Evolutionary conservation across 2,113 vertebrate genomes (phyloP).

Genomic region (Oplegnathus fasciatus): DNA sequence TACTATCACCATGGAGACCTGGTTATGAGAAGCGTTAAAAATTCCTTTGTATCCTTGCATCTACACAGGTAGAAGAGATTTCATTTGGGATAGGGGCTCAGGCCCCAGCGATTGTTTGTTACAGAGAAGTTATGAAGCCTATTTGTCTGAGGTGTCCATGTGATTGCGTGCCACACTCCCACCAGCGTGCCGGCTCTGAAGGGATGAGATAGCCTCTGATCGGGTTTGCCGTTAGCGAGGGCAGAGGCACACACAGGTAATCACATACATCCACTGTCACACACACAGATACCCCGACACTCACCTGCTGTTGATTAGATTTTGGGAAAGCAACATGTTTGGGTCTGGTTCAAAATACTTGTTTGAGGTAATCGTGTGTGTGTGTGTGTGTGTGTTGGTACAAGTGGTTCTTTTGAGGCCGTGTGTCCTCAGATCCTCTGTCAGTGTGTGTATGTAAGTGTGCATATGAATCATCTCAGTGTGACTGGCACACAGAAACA

Average conservation of each 20-base stretch:
- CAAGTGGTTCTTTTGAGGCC: conserved; percentile 51
- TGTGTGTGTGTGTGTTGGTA: conserved; percentile 23
- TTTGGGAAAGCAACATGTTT: conserved; percentile 57
- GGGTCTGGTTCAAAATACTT: conserved; percentile 47
- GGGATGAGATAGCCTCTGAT: conserved; percentile 66
- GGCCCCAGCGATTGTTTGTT: conserved; percentile 55
- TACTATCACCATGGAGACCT: conserved; percentile 55
- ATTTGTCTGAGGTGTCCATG: conserved; percentile 70
- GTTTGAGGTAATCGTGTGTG: conserved; percentile 28
- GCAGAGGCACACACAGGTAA: conserved; percentile 43
- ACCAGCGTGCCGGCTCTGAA: conserved; percentile 50
- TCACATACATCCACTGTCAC: conserved; percentile 52
- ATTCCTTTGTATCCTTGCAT: conserved; percentile 59
- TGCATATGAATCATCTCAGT: conserved; percentile 45
- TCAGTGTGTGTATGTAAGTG: conserved; percentile 30
- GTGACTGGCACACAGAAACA: conserved; percentile 61
- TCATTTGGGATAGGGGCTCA: conserved; percentile 65
- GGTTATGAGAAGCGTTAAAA: conserved; percentile 38
- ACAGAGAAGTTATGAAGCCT: conserved; percentile 67
- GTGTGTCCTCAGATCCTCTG: conserved; percentile 47
- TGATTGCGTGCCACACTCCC: conserved; percentile 49
- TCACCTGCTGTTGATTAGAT: conserved; percentile 63
- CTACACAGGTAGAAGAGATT: conserved; percentile 61
- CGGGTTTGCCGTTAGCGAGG: conserved; percentile 64
- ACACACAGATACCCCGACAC: conserved; percentile 17